Base-by-base conservation (phyloP, 2,888 invertebrate species). In the Dichetophora obliterata region DNA sequence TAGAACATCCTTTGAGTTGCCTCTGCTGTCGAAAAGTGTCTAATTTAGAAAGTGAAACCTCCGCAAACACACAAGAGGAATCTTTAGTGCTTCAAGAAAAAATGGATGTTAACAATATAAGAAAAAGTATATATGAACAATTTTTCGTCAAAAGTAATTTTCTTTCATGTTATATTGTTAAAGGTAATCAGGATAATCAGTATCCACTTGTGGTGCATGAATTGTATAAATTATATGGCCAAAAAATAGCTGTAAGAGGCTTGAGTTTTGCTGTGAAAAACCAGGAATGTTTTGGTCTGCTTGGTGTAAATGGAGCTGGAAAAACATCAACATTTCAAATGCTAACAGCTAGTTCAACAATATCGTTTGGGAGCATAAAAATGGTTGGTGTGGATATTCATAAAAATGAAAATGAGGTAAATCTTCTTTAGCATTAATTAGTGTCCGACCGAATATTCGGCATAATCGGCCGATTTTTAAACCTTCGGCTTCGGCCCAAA, bases 251-350 rank as follows among this genome's bases (percentile, higher is more conserved):
- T 0, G 94, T 95, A 0, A 90, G 91, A 61, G 92, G 92, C 16
- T 86, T 95, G 73, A 92, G 91, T 84, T 93, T 96, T 85, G 92
- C 92, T 0, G 92, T 95, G 8, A 91, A 91, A 66, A 84, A 83
- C 85, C 94, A 94, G 3, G 95, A 95, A 88, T 96, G 96, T 84
- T 95, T 96, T 85, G 96, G 96, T 0, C 90, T 96, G 37, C 90
- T 96, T 75, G 96, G 96, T 0, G 93, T 95, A n/a, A 96, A 96
- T 87, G 96, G 96, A 14, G 96, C 96, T 0, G 96, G 96, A 8
- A 96, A 96, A 88, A 94, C 95, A 0, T 94, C 93, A 3, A 95
- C 96, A 0, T 97, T 97, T 88, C 93, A 93, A 87, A 95, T 96
- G 93, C 90, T 96, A 72, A 95, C 95, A 0, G 93, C 93, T 0